phyloP scores from a whole-genome alignment of 1,140 invertebrate species.

The Antheraea pernyi region DNA sequence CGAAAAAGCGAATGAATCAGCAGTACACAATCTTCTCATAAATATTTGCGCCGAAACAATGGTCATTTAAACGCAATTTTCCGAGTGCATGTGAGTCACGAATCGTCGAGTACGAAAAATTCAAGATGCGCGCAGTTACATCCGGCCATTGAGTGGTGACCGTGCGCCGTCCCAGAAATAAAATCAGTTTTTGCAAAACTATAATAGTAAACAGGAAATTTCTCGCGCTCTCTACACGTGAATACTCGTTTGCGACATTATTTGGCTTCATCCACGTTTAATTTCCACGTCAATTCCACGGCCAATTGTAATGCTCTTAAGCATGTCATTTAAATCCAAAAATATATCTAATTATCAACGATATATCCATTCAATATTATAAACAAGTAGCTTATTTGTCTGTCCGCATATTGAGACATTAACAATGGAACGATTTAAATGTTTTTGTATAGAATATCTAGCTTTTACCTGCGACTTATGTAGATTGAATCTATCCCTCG shows the following conservation, averaged over 20 bases:
- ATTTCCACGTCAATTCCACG: too few species aligned
- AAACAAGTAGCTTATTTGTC: too few species aligned
- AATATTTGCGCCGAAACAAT: slow-evolving; percentile 6
- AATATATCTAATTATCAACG: too few species aligned
- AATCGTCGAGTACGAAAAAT: slow-evolving; percentile 4
- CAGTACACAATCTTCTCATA: not conserved
- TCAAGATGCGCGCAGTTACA: slow-evolving; percentile 4
- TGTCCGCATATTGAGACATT: too few species aligned
- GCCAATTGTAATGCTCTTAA: too few species aligned
- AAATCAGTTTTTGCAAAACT: not conserved
- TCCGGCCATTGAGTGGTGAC: slow-evolving; percentile 2
- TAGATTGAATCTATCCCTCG: too few species aligned
- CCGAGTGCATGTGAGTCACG: slow-evolving; percentile 5
- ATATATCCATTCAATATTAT: too few species aligned
- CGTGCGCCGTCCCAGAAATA: not conserved
- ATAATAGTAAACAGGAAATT: slow-evolving; percentile 2
- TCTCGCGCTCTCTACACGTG: not conserved
- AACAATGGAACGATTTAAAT: too few species aligned
- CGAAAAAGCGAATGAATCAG: not conserved
- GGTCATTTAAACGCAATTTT: not conserved
- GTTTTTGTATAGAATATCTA: too few species aligned
- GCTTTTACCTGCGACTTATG: too few species aligned
- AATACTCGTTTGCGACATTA: not conserved
- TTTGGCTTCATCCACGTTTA: not conserved
- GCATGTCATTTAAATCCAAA: too few species aligned